phyloP scores from a whole-genome alignment of 2,888 invertebrate genomes.

The Synanthedon myopaeformis region DNA sequence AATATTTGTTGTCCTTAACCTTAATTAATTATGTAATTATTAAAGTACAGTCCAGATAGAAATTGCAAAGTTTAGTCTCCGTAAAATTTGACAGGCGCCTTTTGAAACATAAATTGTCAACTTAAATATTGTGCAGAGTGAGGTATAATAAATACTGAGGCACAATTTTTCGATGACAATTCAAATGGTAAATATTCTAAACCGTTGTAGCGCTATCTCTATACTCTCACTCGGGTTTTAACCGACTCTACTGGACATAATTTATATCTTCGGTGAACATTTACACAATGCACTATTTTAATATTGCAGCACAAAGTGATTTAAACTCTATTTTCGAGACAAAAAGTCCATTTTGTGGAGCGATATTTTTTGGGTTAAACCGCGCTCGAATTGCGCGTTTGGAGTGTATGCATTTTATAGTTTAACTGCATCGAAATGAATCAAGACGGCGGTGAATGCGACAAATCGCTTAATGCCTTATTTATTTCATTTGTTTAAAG shows the following conservation, averaged over 20 bases:
- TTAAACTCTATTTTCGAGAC: constrained; percentile 3
- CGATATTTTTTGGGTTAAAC: constrained; percentile 3
- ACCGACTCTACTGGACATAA: constrained; percentile 23
- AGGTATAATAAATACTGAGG: constrained; percentile 14
- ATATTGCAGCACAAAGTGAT: not conserved
- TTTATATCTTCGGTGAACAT: constrained; percentile 20
- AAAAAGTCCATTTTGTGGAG: constrained; percentile 5
- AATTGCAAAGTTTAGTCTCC: too few species aligned
- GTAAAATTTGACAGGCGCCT: too few species aligned
- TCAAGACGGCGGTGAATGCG: constrained; percentile 21
- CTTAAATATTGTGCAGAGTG: not conserved
- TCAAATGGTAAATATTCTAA: constrained; percentile 25
- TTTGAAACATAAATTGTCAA: not conserved
- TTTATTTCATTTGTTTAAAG: constrained; percentile 6
- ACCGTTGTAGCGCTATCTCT: constrained; percentile 22
- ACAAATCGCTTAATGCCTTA: constrained; percentile 13
- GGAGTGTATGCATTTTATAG: constrained; percentile 27
- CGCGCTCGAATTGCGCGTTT: constrained; percentile 12
- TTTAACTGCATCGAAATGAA: constrained; percentile 23
- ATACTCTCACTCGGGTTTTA: constrained; percentile 24
- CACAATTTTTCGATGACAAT: constrained; percentile 23
- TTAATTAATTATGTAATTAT: too few species aligned
- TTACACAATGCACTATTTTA: constrained; percentile 16
- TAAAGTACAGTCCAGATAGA: too few species aligned
- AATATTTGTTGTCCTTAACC: too few species aligned